Percentiles rank a stretch among this genome's conserved stretches.
These are phyloP conservation scores for Toxonevra muliebris DNA, from an alignment of 2,888 invertebrate species.

Conservation along the genomic window DNA sequence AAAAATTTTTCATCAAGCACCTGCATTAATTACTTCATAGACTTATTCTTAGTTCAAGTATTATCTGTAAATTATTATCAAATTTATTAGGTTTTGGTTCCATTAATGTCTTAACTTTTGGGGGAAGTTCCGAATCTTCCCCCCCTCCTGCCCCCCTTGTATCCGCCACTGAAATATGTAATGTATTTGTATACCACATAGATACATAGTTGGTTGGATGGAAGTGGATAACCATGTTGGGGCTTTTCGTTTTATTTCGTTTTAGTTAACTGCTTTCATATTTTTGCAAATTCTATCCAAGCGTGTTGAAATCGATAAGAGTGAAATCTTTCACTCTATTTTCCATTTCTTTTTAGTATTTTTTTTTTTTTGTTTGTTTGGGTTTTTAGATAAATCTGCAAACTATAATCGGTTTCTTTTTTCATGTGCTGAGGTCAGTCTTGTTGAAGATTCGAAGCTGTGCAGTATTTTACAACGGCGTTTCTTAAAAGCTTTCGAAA, in stretches of 20 bases:
- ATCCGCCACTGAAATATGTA: too few species aligned
- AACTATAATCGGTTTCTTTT: constrained; percentile 20
- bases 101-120: too few species aligned
- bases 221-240: background rate
- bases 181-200: constrained; percentile 10
- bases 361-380: constrained; percentile 1
- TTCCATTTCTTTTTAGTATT: constrained; percentile 7
- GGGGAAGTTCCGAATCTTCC: too few species aligned
- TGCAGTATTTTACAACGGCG: constrained; percentile 7
- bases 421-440: constrained; percentile 18
- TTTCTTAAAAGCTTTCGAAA: background rate
- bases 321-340: constrained; percentile 24
- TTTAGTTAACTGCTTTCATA: constrained; percentile 5
- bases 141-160: too few species aligned
- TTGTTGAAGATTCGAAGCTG: constrained; percentile 9
- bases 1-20: too few species aligned
- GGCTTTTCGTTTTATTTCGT: background rate
- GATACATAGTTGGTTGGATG: constrained; percentile 1
- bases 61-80: too few species aligned
- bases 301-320: constrained; percentile 13
- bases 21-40: too few species aligned
- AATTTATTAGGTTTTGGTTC: too few species aligned
- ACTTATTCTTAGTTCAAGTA: too few species aligned
- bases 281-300: background rate
- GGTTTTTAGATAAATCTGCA: constrained; percentile 1